Percentiles rank a stretch among this genome's conserved stretches.
Evolutionary conservation across 2,113 vertebrate species (phyloP).

Genomic region (Ictidomys tridecemlineatus): DNA sequence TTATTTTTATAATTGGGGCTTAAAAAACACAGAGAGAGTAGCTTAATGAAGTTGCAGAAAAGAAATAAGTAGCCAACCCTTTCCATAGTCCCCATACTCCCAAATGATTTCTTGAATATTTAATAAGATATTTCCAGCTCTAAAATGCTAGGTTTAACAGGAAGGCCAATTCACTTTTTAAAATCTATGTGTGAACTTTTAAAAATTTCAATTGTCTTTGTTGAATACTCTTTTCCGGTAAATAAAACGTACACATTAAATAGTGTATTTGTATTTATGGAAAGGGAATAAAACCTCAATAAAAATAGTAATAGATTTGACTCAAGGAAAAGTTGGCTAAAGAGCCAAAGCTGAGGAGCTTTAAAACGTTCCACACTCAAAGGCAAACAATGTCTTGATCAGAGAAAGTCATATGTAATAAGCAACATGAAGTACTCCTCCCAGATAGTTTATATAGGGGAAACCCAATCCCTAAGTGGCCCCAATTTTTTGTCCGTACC

Average conservation of each 20-base stretch:
- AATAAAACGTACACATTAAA: background rate
- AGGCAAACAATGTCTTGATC: background rate
- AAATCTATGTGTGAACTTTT: constrained; percentile 46
- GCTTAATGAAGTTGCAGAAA: background rate
- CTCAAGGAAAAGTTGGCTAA: background rate
- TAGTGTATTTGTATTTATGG: background rate
- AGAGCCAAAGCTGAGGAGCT: background rate
- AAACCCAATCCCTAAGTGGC: background rate
- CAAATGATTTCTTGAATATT: background rate
- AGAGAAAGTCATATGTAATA: background rate
- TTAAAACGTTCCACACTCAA: background rate
- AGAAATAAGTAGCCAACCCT: background rate
- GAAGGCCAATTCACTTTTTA: constrained; percentile 9
- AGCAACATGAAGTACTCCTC: background rate
- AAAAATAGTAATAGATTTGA: background rate
- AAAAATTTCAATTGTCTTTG: background rate
- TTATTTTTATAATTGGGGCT: background rate
- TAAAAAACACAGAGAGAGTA: background rate
- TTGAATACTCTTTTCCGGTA: background rate
- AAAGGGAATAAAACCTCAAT: background rate
- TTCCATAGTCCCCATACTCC: background rate
- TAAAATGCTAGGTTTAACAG: constrained; percentile 49
- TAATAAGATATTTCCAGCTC: background rate
- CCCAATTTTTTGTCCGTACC: constrained; percentile 85
- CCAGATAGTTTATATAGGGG: background rate